These are phyloP conservation scores for Clanis bilineata DNA, from an alignment of 2,888 invertebrate species.

Conservation along the genomic window DNA sequence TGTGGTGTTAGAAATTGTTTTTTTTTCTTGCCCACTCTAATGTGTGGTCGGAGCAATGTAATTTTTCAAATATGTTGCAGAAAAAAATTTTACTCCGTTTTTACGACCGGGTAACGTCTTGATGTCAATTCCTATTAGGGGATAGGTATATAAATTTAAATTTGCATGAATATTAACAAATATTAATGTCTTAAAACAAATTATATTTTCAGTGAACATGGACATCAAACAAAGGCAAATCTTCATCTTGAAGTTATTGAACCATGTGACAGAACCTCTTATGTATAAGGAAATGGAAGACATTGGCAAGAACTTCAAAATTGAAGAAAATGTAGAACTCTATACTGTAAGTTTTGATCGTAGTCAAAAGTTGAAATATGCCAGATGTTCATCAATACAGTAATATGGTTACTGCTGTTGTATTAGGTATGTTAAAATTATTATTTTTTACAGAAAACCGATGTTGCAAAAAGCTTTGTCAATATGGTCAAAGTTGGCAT, in stretches of 20 bases:
- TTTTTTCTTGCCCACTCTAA: too few species aligned
- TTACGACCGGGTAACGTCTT: too few species aligned
- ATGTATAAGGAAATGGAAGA: conserved; percentile 74
- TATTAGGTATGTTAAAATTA: too few species aligned
- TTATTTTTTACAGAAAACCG: conserved; percentile 66
- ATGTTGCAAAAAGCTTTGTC: conserved; percentile 82
- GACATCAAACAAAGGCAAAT: conserved; percentile 71
- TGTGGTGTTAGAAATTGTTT: too few species aligned
- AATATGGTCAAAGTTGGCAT: conserved; percentile 77
- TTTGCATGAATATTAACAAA: conserved; percentile 8
- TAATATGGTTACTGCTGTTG: too few species aligned
- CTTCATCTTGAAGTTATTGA: conserved; percentile 74
- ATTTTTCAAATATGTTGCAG: too few species aligned
- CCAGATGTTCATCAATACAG: too few species aligned
- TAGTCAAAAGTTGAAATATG: too few species aligned
- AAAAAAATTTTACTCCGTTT: too few species aligned
- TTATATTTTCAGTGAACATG: conserved; percentile 57
- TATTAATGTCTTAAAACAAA: too few species aligned
- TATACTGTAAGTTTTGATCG: conserved; percentile 65
- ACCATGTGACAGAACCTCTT: conserved; percentile 73
- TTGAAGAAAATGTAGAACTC: conserved; percentile 62
- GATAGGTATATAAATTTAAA: background rate
- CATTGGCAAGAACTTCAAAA: conserved; percentile 63
- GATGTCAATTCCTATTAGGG: too few species aligned
- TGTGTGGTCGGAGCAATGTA: too few species aligned